phyloP scores from a whole-genome alignment of 2,888 invertebrate genomes.

The Alloscopus bannaensis region DNA sequence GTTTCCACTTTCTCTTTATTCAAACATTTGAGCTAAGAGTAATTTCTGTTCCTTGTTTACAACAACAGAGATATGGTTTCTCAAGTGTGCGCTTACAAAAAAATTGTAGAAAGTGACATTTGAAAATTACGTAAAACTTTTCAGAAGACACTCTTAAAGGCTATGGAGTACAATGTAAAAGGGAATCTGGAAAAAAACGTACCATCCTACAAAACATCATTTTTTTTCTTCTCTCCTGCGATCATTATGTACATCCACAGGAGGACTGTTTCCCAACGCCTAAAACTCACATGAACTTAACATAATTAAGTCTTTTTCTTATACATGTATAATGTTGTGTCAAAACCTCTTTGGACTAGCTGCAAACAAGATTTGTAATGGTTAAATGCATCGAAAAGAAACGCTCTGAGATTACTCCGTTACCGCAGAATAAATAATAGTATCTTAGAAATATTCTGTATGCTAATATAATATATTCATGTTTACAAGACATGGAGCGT shows the following conservation, averaged over 20 bases:
- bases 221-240: too few relatives aligned
- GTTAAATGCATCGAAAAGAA: constrained; percentile 64
- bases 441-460: not conserved
- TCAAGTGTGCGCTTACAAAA: constrained; percentile 35
- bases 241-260: too few relatives aligned
- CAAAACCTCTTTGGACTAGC: constrained; percentile 63
- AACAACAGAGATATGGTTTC: too few relatives aligned
- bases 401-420: constrained; percentile 55
- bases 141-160: constrained; percentile 10
- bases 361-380: constrained; percentile 57
- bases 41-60: too few relatives aligned
- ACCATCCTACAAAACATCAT: constrained; percentile 6
- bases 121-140: constrained; percentile 27
- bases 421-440: constrained; percentile 18
- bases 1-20: too few relatives aligned
- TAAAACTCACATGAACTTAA: constrained; percentile 23
- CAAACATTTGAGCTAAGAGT: too few relatives aligned
- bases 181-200: constrained; percentile 46
- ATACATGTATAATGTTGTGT: too few relatives aligned
- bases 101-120: constrained; percentile 56
- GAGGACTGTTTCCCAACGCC: constrained; percentile 10
- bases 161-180: constrained; percentile 20
- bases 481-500: not conserved
- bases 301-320: constrained; percentile 59
- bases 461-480: not conserved